Evolutionary conservation across 2,888 invertebrate species (phyloP).

Genomic region (Agonum fuliginosum): DNA sequence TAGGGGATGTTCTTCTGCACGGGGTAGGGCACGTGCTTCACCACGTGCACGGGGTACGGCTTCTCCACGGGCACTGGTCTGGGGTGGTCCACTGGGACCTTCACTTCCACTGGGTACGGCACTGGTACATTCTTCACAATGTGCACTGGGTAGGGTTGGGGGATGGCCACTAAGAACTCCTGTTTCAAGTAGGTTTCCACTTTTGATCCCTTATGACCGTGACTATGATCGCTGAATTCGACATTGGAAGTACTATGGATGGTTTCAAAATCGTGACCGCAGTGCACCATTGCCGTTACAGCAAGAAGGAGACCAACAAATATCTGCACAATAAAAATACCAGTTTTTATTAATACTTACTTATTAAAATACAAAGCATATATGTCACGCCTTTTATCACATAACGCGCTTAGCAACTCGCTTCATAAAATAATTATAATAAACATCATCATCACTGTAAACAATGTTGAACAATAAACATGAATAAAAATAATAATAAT

Average conservation of each 20-base stretch:
- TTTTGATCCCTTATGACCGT: slow-evolving; percentile 64
- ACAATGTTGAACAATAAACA: too few species aligned
- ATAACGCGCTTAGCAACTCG: too few species aligned
- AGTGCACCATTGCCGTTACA: slow-evolving; percentile 43
- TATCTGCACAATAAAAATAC: background rate
- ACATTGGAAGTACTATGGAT: background rate
- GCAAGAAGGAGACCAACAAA: background rate
- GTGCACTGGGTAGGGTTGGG: slow-evolving; percentile 45
- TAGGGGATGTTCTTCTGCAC: slow-evolving; percentile 63
- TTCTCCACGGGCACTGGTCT: slow-evolving; percentile 66
- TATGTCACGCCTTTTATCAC: too few species aligned
- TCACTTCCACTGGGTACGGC: slow-evolving; percentile 64
- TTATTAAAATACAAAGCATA: too few species aligned
- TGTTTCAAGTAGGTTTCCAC: slow-evolving; percentile 59
- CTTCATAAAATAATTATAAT: too few species aligned
- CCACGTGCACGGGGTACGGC: slow-evolving; percentile 70
- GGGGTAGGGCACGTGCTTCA: slow-evolving; percentile 71
- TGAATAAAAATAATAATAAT: too few species aligned
- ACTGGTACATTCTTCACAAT: slow-evolving; percentile 42
- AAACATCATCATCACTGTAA: too few species aligned
- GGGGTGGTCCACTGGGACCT: slow-evolving; percentile 65
- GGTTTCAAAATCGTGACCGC: slow-evolving; percentile 63
- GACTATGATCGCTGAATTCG: background rate
- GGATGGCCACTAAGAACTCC: slow-evolving; percentile 27
- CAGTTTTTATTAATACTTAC: too few species aligned